phyloP scores from a whole-genome alignment of 2,888 invertebrate genomes.

The Ferdinandea cuprea region DNA sequence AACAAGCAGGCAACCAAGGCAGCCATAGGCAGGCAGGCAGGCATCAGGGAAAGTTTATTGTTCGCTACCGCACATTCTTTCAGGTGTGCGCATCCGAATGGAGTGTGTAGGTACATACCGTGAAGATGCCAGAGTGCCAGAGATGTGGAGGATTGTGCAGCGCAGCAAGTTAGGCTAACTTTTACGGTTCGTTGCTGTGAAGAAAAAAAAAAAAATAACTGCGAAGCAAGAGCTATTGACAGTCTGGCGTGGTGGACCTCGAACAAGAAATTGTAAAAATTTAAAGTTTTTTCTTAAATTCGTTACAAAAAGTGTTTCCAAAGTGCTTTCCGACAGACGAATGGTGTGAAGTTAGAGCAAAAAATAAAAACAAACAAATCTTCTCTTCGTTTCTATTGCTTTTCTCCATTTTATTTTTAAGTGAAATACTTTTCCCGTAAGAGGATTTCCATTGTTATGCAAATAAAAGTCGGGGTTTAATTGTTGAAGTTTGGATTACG shows the following conservation, averaged over 20 bases:
- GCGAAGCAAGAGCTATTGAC: not conserved
- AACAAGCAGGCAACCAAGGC: slow-evolving; percentile 11
- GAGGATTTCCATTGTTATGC: no score
- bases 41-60: slow-evolving; percentile 58
- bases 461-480: no score
- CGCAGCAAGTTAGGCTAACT: slow-evolving; percentile 53
- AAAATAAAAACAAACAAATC: no score
- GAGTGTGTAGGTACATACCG: not conserved
- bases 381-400: no score
- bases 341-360: no score
- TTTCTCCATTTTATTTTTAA: no score
- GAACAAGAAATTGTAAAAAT: slow-evolving; percentile 33
- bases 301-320: slow-evolving; percentile 46
- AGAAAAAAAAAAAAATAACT: slow-evolving; percentile 59
- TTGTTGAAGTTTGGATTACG: no score
- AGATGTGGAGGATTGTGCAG: slow-evolving; percentile 25
- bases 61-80: slow-evolving; percentile 61
- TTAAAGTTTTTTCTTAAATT: slow-evolving; percentile 59
- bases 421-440: no score
- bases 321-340: not conserved
- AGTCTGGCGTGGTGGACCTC: not conserved
- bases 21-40: slow-evolving; percentile 43
- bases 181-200: slow-evolving; percentile 60
- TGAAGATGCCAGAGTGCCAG: slow-evolving; percentile 7
- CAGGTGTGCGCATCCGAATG: slow-evolving; percentile 59